Evolutionary conservation across 1,140 invertebrate genomes (phyloP).

Genomic region (Cydia splendana): DNA sequence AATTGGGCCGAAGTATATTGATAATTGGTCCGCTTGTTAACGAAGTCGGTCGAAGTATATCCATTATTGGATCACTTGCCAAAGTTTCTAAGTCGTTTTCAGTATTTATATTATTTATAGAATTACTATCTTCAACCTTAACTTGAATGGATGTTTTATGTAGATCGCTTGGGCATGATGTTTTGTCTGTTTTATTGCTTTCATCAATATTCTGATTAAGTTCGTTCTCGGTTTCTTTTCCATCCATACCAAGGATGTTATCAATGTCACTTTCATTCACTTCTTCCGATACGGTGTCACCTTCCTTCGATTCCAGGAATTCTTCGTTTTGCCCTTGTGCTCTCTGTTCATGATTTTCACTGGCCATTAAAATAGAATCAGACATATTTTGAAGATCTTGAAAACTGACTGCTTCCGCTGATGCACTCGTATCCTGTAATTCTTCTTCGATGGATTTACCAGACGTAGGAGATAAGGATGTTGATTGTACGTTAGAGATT

Average conservation of each 20-base stretch:
- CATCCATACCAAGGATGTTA: not conserved
- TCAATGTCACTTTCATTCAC: not conserved
- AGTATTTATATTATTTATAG: slow-evolving; percentile 34
- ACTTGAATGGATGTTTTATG: slow-evolving; percentile 41
- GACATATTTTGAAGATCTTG: slow-evolving; percentile 60
- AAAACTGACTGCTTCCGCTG: slow-evolving; percentile 34
- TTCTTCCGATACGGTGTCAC: not conserved
- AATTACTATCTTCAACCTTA: slow-evolving; percentile 46
- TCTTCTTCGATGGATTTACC: slow-evolving; percentile 12
- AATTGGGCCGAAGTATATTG: slow-evolving; percentile 9
- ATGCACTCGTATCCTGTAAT: not conserved
- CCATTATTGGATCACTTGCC: slow-evolving; percentile 13
- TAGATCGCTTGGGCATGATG: not conserved
- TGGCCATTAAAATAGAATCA: slow-evolving; percentile 46
- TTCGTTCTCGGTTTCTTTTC: not conserved
- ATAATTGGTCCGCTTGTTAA: slow-evolving; percentile 29
- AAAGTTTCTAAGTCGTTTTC: slow-evolving; percentile 27
- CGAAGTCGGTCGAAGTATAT: slow-evolving; percentile 2
- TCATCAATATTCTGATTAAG: not conserved
- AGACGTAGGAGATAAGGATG: not conserved
- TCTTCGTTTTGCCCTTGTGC: not conserved
- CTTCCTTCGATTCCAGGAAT: not conserved
- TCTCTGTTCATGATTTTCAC: not conserved
- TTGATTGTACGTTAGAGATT: not conserved
- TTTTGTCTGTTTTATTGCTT: not conserved